Percentiles rank a stretch among this genome's conserved stretches.
Conservation (phyloP, 1,140 invertebrate genomes). For the Coboldia fuscipes region DNA sequence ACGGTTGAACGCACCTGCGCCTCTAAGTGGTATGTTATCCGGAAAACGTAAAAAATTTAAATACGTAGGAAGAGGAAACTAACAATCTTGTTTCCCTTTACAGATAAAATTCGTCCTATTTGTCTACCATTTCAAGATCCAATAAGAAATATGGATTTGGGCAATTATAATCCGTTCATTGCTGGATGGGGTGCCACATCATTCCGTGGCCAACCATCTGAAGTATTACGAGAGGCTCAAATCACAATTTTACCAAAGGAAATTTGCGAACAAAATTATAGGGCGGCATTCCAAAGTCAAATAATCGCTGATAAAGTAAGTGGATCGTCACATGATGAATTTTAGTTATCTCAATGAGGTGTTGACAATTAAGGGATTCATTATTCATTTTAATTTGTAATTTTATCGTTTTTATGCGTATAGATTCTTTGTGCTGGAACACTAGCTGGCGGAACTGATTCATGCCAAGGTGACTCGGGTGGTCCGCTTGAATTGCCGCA, state of each 20-base stretch:
- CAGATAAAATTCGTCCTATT: conserved; percentile 39
- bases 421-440: conserved; percentile 18
- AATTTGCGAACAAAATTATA: conserved; percentile 38
- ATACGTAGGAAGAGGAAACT: background rate
- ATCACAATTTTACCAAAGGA: conserved; percentile 42
- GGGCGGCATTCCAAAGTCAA: conserved; percentile 24
- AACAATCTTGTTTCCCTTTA: conserved; percentile 6
- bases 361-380: background rate
- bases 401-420: conserved; percentile 3
- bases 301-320: conserved; percentile 29
- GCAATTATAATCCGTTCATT: conserved; percentile 29
- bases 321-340: background rate
- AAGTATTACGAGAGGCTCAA: conserved; percentile 38
- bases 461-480: conserved; percentile 73
- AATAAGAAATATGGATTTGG: conserved; percentile 22
- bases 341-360: background rate
- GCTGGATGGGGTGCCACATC: conserved; percentile 21
- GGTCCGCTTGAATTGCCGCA: conserved; percentile 43
- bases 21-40: conserved; percentile 28
- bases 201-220: conserved; percentile 33
- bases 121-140: conserved; percentile 37
- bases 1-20: conserved; percentile 29
- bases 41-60: background rate
- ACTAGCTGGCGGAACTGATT: conserved; percentile 46
- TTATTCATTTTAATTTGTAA: background rate